Percentiles rank a stretch among this genome's conserved stretches.
These are phyloP conservation scores for Gastracanthus pulcherrimus DNA, from an alignment of 2,888 invertebrate species.

Conservation along the genomic window DNA sequence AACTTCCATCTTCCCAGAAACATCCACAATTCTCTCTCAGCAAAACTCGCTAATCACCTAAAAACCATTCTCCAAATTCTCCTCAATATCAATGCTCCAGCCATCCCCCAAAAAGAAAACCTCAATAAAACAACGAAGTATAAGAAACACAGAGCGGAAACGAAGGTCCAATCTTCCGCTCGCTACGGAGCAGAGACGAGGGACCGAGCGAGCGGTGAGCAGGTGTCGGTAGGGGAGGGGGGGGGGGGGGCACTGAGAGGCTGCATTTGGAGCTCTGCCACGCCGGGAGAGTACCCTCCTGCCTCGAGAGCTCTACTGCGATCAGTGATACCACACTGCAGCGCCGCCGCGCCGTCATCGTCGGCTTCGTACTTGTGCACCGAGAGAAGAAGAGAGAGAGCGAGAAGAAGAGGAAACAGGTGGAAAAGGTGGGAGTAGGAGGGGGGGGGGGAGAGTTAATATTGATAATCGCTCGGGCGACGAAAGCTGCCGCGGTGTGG, in stretches of 20 bases:
- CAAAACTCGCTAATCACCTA: constrained; percentile 4
- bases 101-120: constrained; percentile 22
- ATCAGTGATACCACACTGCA: constrained; percentile 76
- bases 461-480: constrained; percentile 72
- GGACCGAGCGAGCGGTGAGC: too few species aligned
- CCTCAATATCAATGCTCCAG: constrained; percentile 29
- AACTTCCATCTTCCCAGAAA: background rate
- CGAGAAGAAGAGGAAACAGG: constrained; percentile 69
- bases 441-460: constrained; percentile 68
- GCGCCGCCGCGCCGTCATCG: constrained; percentile 37
- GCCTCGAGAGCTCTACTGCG: constrained; percentile 75
- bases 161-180: too few species aligned
- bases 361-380: constrained; percentile 69
- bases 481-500: constrained; percentile 15
- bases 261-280: constrained; percentile 76
- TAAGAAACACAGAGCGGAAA: constrained; percentile 43
- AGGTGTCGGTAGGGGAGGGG: constrained; percentile 26
- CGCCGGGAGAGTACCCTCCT: constrained; percentile 73
- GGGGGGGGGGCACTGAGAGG: constrained; percentile 58
- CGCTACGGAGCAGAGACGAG: too few species aligned
- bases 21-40: background rate
- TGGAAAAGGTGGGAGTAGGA: constrained; percentile 62
- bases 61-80: constrained; percentile 17
- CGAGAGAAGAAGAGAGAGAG: constrained; percentile 49
- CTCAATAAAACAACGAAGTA: constrained; percentile 25